These are phyloP conservation scores for Megamerina dolium DNA, from an alignment of 2,888 invertebrate species.

Conservation along the genomic window DNA sequence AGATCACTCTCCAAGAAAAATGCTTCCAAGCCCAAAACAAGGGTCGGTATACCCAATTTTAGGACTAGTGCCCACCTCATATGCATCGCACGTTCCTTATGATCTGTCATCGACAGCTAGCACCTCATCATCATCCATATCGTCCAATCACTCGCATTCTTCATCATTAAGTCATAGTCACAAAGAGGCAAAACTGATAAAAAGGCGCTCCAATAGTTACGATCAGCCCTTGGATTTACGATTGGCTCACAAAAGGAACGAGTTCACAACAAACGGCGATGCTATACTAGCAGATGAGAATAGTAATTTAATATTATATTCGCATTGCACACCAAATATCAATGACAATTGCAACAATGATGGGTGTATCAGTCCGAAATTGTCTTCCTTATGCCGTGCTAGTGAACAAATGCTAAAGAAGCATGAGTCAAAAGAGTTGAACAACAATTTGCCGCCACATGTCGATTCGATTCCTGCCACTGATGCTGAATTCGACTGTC, in stretches of 20 bases:
- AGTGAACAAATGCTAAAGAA: conserved; percentile 24
- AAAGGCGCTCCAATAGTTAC: conserved; percentile 31
- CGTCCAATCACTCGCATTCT: conserved; percentile 19
- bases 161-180: conserved; percentile 24
- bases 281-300: conserved; percentile 67
- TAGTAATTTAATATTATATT: conserved; percentile 60
- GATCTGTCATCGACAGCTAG: conserved; percentile 54
- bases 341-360: no score
- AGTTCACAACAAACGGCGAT: conserved; percentile 13
- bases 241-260: conserved; percentile 71
- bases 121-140: conserved; percentile 35
- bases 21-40: conserved; percentile 70
- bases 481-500: neutral
- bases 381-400: conserved; percentile 1
- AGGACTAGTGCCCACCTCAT: conserved; percentile 52
- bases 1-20: conserved; percentile 86
- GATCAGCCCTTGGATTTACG: conserved; percentile 85
- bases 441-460: conserved; percentile 8
- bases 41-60: conserved; percentile 67
- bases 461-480: conserved; percentile 2
- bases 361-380: neutral
- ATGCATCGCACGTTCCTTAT: conserved; percentile 59
- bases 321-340: conserved; percentile 6
- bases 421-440: conserved; percentile 14
- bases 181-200: conserved; percentile 38